Evolutionary conservation across 2,888 invertebrate genomes (phyloP).

Genomic region (Orchesellides sinensis): DNA sequence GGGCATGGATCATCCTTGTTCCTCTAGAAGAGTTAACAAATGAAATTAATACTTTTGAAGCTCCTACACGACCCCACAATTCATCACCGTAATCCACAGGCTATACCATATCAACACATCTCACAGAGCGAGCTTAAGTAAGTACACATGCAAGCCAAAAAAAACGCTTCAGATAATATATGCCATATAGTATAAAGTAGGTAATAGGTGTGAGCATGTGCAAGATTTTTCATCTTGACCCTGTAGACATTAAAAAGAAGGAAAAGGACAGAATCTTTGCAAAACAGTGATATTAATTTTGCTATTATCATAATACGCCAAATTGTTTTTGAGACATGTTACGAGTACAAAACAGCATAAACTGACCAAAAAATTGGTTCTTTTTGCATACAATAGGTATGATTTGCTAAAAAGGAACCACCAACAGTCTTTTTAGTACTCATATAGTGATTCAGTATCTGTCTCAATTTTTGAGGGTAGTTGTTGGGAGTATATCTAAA

Average conservation of each 20-base stretch:
- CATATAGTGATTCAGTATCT: too few species aligned
- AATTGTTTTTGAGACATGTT: conserved; percentile 30
- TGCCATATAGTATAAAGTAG: neutral
- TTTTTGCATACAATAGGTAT: conserved; percentile 38
- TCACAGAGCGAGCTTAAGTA: conserved; percentile 36
- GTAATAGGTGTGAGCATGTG: neutral
- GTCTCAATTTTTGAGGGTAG: neutral
- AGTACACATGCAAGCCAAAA: too few species aligned
- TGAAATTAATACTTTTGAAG: conserved; percentile 62
- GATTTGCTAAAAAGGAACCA: conserved; percentile 5
- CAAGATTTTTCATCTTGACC: conserved; percentile 41
- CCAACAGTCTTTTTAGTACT: neutral
- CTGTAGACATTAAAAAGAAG: conserved; percentile 19
- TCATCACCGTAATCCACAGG: conserved; percentile 58
- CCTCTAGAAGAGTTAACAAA: conserved; percentile 50
- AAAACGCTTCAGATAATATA: too few species aligned
- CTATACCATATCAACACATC: conserved; percentile 43
- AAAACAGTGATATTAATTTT: conserved; percentile 7
- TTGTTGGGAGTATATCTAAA: neutral
- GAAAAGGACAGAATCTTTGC: conserved; percentile 24
- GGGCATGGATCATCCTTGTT: conserved; percentile 63
- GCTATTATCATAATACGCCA: neutral
- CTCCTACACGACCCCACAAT: conserved; percentile 60
- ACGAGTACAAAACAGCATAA: conserved; percentile 40
- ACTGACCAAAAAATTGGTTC: conserved; percentile 25